These are phyloP conservation scores for Odontothrips loti DNA, from an alignment of 2,888 invertebrate genomes.

Conservation along the genomic window DNA sequence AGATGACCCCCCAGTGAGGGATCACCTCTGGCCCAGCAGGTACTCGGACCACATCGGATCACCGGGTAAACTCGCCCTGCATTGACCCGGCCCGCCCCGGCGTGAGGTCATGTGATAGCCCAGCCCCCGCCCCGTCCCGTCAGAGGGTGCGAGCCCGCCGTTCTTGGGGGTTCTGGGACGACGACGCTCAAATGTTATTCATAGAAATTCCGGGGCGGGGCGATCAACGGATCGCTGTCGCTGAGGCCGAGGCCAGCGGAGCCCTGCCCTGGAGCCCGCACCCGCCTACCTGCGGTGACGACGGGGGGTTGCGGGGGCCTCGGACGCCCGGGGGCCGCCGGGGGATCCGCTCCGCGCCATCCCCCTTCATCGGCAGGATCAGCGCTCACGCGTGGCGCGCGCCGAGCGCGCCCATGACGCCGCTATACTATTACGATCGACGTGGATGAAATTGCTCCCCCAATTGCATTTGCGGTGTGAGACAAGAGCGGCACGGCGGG, in stretches of 20 bases:
- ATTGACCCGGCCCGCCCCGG: no score
- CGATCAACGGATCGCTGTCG: no score
- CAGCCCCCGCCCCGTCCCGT: no score
- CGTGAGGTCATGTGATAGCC: background rate
- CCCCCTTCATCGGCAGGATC: background rate
- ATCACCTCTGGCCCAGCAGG: no score
- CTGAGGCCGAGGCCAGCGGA: no score
- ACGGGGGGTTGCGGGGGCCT: background rate
- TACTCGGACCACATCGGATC: no score
- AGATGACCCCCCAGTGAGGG: no score
- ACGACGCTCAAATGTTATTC: conserved; percentile 10
- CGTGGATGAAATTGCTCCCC: background rate
- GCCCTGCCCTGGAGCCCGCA: no score
- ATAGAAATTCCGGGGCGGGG: conserved; percentile 5
- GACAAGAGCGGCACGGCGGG: background rate
- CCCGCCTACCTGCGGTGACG: background rate
- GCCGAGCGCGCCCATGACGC: background rate
- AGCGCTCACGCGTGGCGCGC: background rate
- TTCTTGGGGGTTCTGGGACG: no score
- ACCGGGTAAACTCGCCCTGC: no score
- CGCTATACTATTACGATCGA: background rate
- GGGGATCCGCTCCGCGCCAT: background rate
- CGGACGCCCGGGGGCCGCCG: background rate
- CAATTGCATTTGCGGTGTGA: background rate
- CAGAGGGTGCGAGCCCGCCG: no score